These are phyloP conservation scores for Lerista edwardsae DNA, from an alignment of 2,797 vertebrate genomes.

Conservation along the genomic window DNA sequence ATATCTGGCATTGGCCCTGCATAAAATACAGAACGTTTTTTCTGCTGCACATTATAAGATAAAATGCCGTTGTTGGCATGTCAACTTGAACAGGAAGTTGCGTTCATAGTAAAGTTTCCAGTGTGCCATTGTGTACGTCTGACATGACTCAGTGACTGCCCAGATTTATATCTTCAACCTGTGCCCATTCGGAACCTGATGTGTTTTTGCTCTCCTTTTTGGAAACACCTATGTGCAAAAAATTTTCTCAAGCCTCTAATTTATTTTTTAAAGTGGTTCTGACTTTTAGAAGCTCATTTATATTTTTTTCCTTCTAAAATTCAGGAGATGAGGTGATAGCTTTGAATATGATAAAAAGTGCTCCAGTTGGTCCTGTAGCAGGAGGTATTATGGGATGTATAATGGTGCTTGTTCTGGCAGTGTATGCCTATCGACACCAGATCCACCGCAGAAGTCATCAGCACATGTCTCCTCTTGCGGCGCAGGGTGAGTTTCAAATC, in stretches of 20 bases:
- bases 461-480: conserved; percentile 98
- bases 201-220: background rate
- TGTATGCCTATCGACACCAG: conserved; percentile 97
- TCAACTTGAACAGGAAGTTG: background rate
- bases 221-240: background rate
- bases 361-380: conserved; percentile 94
- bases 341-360: conserved; percentile 97
- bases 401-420: conserved; percentile 95
- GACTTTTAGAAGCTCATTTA: background rate
- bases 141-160: background rate
- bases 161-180: background rate
- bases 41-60: background rate
- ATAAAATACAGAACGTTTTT: background rate
- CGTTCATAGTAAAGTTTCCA: background rate
- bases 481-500: conserved; percentile 85
- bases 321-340: conserved; percentile 95
- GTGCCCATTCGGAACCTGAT: background rate
- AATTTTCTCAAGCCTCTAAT: background rate
- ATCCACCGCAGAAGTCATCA: conserved; percentile 96
- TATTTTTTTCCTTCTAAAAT: background rate
- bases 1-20: background rate
- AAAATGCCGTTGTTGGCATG: background rate
- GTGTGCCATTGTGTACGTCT: background rate
- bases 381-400: conserved; percentile 99
- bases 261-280: background rate